A percentile compares a stretch with the other conserved stretches of the same genome.
Evolutionary conservation across 2,888 invertebrate genomes (phyloP).

Genomic region (Meiosimyza decipiens): DNA sequence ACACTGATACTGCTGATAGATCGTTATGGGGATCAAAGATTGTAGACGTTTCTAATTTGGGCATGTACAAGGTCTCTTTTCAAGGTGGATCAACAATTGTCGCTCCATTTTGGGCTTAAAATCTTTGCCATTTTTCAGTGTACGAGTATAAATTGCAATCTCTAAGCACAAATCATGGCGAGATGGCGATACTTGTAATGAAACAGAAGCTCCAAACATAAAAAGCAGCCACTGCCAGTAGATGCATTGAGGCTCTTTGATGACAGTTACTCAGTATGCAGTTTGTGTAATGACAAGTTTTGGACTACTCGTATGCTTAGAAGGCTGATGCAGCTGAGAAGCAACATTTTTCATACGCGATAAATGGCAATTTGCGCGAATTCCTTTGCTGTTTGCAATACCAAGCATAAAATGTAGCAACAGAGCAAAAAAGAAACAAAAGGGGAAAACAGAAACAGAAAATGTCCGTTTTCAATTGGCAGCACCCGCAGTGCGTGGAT

Average conservation of each 20-base stretch:
- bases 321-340: conserved; percentile 33
- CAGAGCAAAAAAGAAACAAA: conserved; percentile 30
- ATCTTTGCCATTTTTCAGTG: conserved; percentile 27
- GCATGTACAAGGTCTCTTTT: conserved; percentile 29
- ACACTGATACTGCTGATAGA: too few relatives aligned
- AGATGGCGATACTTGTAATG: conserved; percentile 20
- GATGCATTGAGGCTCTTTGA: conserved; percentile 20
- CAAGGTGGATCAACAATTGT: conserved; percentile 36
- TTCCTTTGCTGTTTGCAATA: conserved; percentile 46
- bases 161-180: conserved; percentile 28
- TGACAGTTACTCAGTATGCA: conserved; percentile 46
- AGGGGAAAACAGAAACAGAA: conserved; percentile 1
- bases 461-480: conserved; percentile 19
- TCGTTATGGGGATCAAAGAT: conserved; percentile 21
- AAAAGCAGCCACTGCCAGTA: conserved; percentile 5
- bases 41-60: conserved; percentile 32
- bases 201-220: conserved; percentile 14
- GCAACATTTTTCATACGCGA: conserved; percentile 31
- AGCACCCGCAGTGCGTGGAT: conserved; percentile 27
- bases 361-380: conserved; percentile 49
- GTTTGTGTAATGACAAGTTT: conserved; percentile 48
- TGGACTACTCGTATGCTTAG: conserved; percentile 44
- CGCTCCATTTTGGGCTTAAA: conserved; percentile 29
- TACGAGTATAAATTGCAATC: conserved; percentile 28
- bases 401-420: conserved; percentile 18